Percentiles rank a stretch among this genome's conserved stretches.
Conservation (phyloP, 53 echinoderm and acorn worm species). For the Luidia sarsii region DNA sequence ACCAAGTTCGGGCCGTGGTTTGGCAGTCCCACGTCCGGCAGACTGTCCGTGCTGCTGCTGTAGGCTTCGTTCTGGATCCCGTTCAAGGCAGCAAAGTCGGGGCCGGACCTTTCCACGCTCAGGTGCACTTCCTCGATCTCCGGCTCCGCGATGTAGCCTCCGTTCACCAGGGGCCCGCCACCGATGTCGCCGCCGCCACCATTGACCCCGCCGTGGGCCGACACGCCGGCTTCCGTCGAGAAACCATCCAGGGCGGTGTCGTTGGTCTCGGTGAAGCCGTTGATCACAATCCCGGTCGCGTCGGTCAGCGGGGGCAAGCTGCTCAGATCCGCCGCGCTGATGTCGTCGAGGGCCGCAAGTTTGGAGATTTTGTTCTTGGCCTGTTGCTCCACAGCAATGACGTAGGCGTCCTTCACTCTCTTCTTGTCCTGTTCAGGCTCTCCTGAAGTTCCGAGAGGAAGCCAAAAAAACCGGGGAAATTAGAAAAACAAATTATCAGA, state of each 20-base stretch:
- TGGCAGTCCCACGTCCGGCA: slow-evolving; percentile 35
- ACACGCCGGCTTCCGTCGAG: neutral
- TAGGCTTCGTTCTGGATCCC: slow-evolving; percentile 43
- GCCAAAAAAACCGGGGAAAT: slow-evolving; percentile 1
- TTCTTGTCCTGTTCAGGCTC: slow-evolving; percentile 76
- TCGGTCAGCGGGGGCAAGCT: slow-evolving; percentile 60
- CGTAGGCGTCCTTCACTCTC: slow-evolving; percentile 89
- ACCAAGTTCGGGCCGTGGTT: slow-evolving; percentile 27
- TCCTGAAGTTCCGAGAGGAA: slow-evolving; percentile 52
- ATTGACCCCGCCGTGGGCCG: neutral
- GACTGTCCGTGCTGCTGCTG: slow-evolving; percentile 55
- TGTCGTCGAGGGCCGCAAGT: slow-evolving; percentile 71
- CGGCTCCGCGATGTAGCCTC: slow-evolving; percentile 40
- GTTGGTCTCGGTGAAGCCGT: slow-evolving; percentile 63
- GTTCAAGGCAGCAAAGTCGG: neutral
- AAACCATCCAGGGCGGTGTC: slow-evolving; percentile 19
- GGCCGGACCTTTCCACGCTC: neutral
- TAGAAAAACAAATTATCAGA: no score
- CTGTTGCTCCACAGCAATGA: slow-evolving; percentile 93
- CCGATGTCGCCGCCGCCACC: neutral
- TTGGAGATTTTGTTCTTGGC: slow-evolving; percentile 73
- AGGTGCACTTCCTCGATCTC: slow-evolving; percentile 25
- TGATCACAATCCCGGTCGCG: slow-evolving; percentile 52
- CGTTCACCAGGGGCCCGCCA: slow-evolving; percentile 38
- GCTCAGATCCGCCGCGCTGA: slow-evolving; percentile 69